phyloP scores from a whole-genome alignment of 2,888 invertebrate genomes.

The Drosophila mulleri region DNA sequence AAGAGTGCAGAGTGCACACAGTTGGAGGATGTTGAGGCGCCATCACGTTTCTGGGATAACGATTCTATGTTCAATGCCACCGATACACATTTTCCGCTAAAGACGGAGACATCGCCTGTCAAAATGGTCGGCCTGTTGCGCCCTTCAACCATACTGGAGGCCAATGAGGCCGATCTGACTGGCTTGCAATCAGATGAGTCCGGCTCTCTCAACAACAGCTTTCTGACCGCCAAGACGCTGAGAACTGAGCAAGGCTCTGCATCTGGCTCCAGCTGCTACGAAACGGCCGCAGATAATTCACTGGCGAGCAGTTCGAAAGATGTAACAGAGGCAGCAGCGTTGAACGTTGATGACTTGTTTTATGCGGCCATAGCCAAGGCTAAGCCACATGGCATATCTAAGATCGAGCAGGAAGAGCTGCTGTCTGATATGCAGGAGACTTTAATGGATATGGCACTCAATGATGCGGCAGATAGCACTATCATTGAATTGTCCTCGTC shows the following conservation, averaged over 20 bases:
- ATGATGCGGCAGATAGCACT: constrained; percentile 53
- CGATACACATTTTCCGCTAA: constrained; percentile 28
- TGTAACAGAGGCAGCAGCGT: not conserved
- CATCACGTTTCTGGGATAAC: constrained; percentile 83
- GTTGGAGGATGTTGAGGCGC: constrained; percentile 83
- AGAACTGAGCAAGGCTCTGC: constrained; percentile 47
- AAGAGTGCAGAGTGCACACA: constrained; percentile 78
- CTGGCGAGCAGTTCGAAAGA: constrained; percentile 37
- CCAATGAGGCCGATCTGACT: constrained; percentile 63
- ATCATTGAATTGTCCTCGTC: constrained; percentile 73
- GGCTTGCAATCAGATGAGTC: constrained; percentile 52
- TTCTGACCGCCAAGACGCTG: constrained; percentile 66
- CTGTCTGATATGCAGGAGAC: constrained; percentile 59
- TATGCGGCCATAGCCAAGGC: constrained; percentile 63
- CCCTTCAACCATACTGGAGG: constrained; percentile 84
- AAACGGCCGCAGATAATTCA: constrained; percentile 80
- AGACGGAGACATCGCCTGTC: constrained; percentile 79
- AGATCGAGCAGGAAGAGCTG: constrained; percentile 47
- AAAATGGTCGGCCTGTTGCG: constrained; percentile 84
- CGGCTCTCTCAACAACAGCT: constrained; percentile 68
- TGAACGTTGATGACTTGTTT: constrained; percentile 54
- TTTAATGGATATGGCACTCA: constrained; percentile 64
- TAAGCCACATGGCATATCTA: constrained; percentile 48
- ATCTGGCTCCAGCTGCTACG: constrained; percentile 75
- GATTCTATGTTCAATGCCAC: constrained; percentile 60